Base-by-base conservation (phyloP, 2,888 invertebrate species). In the Pachliopta kotzebuea region DNA sequence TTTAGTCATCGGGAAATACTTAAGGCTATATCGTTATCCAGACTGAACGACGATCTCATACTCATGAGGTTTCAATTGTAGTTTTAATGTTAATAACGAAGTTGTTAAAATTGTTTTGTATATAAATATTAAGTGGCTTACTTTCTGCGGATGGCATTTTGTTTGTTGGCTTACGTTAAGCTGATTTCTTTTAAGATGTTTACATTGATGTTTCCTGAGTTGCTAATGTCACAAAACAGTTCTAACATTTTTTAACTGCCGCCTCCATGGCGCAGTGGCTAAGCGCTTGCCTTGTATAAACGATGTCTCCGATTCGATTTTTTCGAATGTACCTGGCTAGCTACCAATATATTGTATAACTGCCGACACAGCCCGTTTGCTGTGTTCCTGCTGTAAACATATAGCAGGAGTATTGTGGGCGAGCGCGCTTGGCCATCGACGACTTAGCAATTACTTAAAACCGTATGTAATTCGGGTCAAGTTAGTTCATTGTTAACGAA, bases 81-180 rank as follows among this genome's bases (percentile, higher is more conserved):
- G 74, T 72, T 79, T 77, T 75, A 71, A 45, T n/a, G 45, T 71
- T 72, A 77, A 76, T 70, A 67, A 69, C 67, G 59, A 60, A 72
- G 73, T 86, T 87, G 86, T 88, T 88, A 73, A 82, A 75, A 76
- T 85, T 86, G 85, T 87, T 87, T 86, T 90, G 86, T 89, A 88
- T 82, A 88, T 88, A 89, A 37, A 79, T 80, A 83, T 83, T 79
- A 73, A 79, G 77, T 74, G 76, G 73, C 71, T 78, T 74, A 76
- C 72, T 77, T 79, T 73, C 72, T 72, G 71, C 75, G 74, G 69
- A 70, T 73, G 70, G 68, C 67, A 64, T 72, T 75, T 74, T 83
- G 84, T 80, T 81, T 79, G 84, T 85, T 75, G 76, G 65, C 74
- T 80, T 83, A 72, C 70, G 71, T 76, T 76, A 72, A 75, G 73